phyloP scores from a whole-genome alignment of 2,113 vertebrate species.

The Prinia subflava region DNA sequence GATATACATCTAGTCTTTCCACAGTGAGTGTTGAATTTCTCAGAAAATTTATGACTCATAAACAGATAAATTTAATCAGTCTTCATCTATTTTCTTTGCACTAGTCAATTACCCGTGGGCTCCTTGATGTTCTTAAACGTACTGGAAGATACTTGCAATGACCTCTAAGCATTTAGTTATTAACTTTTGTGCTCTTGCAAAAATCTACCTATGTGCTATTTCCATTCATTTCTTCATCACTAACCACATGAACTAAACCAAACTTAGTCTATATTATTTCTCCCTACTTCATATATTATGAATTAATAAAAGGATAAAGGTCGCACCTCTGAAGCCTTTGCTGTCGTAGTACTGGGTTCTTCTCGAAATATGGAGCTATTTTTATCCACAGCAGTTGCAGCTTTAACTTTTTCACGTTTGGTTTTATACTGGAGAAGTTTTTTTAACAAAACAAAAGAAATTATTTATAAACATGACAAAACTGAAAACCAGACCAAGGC shows the following conservation, averaged over 20 bases:
- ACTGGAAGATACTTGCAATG: background rate
- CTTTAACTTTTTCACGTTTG: slow-evolving; percentile 81
- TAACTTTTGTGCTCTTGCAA: background rate
- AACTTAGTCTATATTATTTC: background rate
- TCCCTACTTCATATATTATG: background rate
- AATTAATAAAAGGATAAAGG: background rate
- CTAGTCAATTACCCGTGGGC: background rate
- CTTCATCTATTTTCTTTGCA: background rate
- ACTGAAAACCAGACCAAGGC: background rate
- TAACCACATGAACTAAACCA: background rate
- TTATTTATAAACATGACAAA: background rate
- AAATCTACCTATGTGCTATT: background rate
- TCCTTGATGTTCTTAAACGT: background rate
- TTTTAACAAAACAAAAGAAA: background rate
- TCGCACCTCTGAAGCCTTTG: slow-evolving; percentile 69
- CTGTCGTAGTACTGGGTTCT: slow-evolving; percentile 66
- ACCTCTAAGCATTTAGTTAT: background rate
- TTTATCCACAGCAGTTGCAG: slow-evolving; percentile 1
- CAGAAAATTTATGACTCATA: background rate
- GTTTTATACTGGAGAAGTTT: slow-evolving; percentile 88
- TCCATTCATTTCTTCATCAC: background rate
- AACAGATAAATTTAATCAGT: background rate
- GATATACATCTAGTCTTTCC: background rate
- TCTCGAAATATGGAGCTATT: slow-evolving; percentile 9
- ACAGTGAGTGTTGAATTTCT: background rate